Evolutionary conservation across 2,888 invertebrate genomes (phyloP).

Genomic region (Pseudococcus jackbeardsleyi): DNA sequence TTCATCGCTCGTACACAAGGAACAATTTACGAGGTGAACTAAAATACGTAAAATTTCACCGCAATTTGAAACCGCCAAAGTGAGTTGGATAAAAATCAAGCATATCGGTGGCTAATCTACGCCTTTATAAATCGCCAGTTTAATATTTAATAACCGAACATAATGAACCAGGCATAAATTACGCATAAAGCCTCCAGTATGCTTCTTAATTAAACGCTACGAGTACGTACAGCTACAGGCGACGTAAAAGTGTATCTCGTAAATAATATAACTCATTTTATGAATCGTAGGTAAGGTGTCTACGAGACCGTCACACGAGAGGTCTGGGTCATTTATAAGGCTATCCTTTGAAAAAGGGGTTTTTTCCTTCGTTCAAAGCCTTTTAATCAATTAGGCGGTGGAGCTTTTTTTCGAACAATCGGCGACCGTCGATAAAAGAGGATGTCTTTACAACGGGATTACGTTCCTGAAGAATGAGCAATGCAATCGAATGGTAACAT

Average conservation of each 20-base stretch:
- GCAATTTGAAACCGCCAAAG: not conserved
- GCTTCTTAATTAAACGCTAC: conserved; percentile 22
- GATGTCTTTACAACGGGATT: conserved; percentile 16
- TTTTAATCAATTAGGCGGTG: not conserved
- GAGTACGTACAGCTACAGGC: not conserved
- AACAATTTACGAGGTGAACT: not conserved
- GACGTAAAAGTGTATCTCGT: conserved; percentile 30
- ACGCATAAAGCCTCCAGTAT: not conserved
- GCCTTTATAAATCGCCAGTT: not conserved
- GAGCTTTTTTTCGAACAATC: not conserved
- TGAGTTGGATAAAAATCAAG: no score
- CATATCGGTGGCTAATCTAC: not conserved
- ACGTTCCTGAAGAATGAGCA: conserved; percentile 36
- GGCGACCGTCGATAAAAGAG: not conserved
- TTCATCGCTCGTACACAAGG: no score
- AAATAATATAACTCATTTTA: conserved; percentile 40
- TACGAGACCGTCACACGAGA: not conserved
- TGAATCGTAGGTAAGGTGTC: not conserved
- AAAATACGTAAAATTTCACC: not conserved
- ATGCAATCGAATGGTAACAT: not conserved
- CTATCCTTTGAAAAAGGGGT: not conserved
- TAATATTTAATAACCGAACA: conserved; percentile 16
- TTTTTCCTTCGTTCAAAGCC: not conserved
- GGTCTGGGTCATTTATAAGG: not conserved
- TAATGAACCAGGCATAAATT: conserved; percentile 13